Evolutionary conservation across 37 sponge, comb jelly and placozoan species (phyloP).

Genomic region (Aplysina aerophoba): DNA sequence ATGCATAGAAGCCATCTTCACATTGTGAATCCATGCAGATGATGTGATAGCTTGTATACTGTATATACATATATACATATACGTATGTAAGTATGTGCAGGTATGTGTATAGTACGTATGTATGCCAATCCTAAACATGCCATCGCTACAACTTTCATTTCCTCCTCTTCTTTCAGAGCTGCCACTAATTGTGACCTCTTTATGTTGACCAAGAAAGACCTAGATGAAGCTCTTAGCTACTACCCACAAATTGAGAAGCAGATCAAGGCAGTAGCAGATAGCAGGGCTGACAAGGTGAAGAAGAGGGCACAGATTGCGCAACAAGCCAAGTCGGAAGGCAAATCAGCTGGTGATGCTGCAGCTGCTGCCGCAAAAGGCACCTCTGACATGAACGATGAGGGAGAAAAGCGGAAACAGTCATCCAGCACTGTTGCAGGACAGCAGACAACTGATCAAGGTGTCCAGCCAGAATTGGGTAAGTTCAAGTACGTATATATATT

Average conservation of each 20-base stretch:
- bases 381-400: conserved; percentile 36
- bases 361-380: conserved; percentile 36
- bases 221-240: conserved; percentile 64
- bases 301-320: conserved; percentile 48
- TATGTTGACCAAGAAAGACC: conserved; percentile 72
- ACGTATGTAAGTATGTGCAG: background rate
- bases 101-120: background rate
- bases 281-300: conserved; percentile 60
- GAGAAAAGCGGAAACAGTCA: conserved; percentile 23
- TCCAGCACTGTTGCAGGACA: background rate
- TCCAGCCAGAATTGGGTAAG: background rate
- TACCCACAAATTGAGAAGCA: conserved; percentile 75
- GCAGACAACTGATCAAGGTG: background rate
- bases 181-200: conserved; percentile 78
- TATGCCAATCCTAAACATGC: too few relatives aligned
- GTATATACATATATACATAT: background rate
- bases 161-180: conserved; percentile 44
- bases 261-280: conserved; percentile 67
- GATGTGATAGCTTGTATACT: background rate
- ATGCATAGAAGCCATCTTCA: background rate
- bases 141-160: background rate
- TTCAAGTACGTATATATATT: background rate
- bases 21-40: too few relatives aligned
- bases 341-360: conserved; percentile 39
- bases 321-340: conserved; percentile 42